These are phyloP conservation scores for Euzophera pinguis DNA, from an alignment of 2,888 invertebrate species.

Conservation along the genomic window DNA sequence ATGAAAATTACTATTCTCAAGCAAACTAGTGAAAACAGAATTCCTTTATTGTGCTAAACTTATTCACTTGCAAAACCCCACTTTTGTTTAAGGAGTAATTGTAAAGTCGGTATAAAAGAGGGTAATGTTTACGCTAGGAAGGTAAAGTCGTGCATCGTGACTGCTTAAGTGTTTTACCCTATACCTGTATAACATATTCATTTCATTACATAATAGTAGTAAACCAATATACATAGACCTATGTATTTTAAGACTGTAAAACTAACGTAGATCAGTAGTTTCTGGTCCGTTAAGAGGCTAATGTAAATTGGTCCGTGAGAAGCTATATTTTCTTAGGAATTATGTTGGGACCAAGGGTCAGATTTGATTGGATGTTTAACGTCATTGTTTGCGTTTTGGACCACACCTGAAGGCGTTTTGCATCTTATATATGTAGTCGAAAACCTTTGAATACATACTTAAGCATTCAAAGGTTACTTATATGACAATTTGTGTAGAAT, in stretches of 20 bases:
- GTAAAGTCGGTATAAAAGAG: constrained; percentile 1
- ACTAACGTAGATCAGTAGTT: not conserved
- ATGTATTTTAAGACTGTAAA: not conserved
- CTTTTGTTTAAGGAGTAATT: not conserved
- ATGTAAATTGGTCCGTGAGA: constrained; percentile 11
- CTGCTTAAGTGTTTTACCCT: constrained; percentile 1
- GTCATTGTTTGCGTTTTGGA: constrained; percentile 1
- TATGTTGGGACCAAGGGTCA: constrained; percentile 14
- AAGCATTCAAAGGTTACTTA: too few species aligned
- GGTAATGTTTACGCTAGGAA: constrained; percentile 8
- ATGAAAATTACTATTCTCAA: too few species aligned
- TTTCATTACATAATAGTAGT: constrained; percentile 3
- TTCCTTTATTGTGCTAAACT: not conserved
- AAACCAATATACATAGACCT: not conserved
- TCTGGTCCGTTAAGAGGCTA: constrained; percentile 6
- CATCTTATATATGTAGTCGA: not conserved
- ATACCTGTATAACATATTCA: constrained; percentile 10
- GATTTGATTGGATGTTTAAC: constrained; percentile 15
- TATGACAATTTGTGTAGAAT: too few species aligned
- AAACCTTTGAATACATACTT: too few species aligned
- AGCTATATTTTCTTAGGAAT: not conserved
- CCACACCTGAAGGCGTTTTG: constrained; percentile 7
- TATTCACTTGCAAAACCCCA: not conserved
- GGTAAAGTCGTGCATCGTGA: constrained; percentile 8
- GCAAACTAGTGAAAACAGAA: not conserved